A percentile compares a stretch with the other conserved stretches of the same genome.
These are phyloP conservation scores for Crematogaster levior DNA, from an alignment of 2,888 invertebrate species.

Conservation along the genomic window DNA sequence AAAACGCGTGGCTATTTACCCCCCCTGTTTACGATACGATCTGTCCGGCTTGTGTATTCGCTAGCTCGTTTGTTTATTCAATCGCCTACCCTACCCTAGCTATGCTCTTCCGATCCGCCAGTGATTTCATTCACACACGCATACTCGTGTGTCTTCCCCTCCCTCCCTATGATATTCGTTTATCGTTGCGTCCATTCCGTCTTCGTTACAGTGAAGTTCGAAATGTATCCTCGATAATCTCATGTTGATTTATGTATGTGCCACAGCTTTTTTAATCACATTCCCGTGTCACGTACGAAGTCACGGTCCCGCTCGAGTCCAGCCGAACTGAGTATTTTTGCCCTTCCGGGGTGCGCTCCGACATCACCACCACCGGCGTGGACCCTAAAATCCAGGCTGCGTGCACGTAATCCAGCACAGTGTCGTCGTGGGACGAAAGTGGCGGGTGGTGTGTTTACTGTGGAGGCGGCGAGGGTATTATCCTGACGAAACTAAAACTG, in stretches of 20 bases:
- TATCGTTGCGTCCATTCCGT: background rate
- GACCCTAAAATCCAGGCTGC: slow-evolving; percentile 36
- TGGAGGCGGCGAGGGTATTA: slow-evolving; percentile 57
- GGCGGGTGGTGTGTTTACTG: slow-evolving; percentile 57
- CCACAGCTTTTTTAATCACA: slow-evolving; percentile 22
- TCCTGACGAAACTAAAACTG: slow-evolving; percentile 48
- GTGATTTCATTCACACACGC: slow-evolving; percentile 19
- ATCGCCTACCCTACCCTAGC: background rate
- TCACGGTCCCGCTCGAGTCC: slow-evolving; percentile 15
- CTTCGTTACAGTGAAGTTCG: slow-evolving; percentile 2
- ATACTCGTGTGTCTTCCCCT: background rate
- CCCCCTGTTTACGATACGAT: slow-evolving; percentile 1
- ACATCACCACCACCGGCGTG: slow-evolving; percentile 12
- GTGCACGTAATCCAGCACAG: slow-evolving; percentile 45
- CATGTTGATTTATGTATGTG: slow-evolving; percentile 23
- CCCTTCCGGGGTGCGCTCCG: background rate
- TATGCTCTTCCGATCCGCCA: slow-evolving; percentile 13
- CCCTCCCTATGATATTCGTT: background rate
- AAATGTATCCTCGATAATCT: background rate
- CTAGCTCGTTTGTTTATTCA: slow-evolving; percentile 37
- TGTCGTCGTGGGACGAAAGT: slow-evolving; percentile 56
- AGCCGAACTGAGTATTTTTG: slow-evolving; percentile 20
- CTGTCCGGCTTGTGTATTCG: slow-evolving; percentile 6
- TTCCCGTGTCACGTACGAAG: slow-evolving; percentile 5
- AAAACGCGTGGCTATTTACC: slow-evolving; percentile 30